These are phyloP conservation scores for Pachypsylla venusta DNA, from an alignment of 1,140 invertebrate species.

Conservation along the genomic window DNA sequence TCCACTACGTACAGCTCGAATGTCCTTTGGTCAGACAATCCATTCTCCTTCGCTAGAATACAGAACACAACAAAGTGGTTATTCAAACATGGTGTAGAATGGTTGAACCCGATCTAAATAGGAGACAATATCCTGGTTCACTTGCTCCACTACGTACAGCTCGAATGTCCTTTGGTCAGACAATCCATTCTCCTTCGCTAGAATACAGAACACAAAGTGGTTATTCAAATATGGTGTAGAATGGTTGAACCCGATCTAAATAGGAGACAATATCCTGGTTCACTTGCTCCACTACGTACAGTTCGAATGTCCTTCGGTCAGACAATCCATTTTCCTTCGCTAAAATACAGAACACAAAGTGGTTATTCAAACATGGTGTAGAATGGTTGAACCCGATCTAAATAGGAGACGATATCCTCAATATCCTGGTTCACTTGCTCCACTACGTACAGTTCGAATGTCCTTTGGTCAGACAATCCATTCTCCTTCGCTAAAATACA, in stretches of 20 bases:
- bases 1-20: slow-evolving; percentile 14
- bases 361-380: no score
- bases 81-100: no score
- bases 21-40: not conserved
- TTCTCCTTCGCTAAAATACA: not conserved
- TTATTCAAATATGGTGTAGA: no score
- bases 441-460: slow-evolving; percentile 14
- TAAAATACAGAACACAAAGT: slow-evolving; percentile 7
- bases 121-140: slow-evolving; percentile 7
- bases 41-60: not conserved
- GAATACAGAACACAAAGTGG: no score
- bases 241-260: slow-evolving; percentile 63
- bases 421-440: slow-evolving; percentile 4
- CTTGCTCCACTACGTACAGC: slow-evolving; percentile 10
- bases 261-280: slow-evolving; percentile 10
- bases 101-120: slow-evolving; percentile 58
- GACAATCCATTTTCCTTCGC: not conserved
- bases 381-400: slow-evolving; percentile 70
- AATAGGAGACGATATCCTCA: slow-evolving; percentile 15
- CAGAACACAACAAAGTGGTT: not conserved
- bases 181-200: not conserved
- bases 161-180: slow-evolving; percentile 7
- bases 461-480: not conserved
- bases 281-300: slow-evolving; percentile 9
- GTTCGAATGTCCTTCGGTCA: slow-evolving; percentile 10